Evolutionary conservation across 1,140 invertebrate genomes (phyloP).

Genomic region (Euura lappo): DNA sequence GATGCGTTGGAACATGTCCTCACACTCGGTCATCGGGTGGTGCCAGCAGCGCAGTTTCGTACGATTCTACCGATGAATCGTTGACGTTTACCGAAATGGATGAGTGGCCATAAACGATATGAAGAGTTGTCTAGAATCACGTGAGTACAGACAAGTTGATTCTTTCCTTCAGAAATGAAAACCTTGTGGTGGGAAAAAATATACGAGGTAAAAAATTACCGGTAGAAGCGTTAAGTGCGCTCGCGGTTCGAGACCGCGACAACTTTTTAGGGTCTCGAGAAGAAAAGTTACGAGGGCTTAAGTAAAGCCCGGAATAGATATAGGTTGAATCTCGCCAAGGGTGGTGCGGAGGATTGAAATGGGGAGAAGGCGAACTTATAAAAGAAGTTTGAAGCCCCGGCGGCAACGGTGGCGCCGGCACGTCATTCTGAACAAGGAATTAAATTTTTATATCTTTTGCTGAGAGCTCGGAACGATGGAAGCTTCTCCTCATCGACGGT

Average conservation of each 20-base stretch:
- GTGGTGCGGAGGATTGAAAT: not conserved
- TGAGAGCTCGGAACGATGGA: conserved; percentile 58
- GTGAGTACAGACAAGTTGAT: too few relatives aligned
- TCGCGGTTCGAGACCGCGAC: not conserved
- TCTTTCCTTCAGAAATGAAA: too few relatives aligned
- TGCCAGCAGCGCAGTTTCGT: not conserved
- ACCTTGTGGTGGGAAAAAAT: not conserved
- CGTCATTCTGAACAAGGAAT: conserved; percentile 56
- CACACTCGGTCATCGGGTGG: not conserved
- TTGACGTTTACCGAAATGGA: not conserved
- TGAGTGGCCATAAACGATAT: not conserved
- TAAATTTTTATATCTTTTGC: conserved; percentile 61
- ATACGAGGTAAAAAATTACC: not conserved
- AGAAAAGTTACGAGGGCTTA: not conserved
- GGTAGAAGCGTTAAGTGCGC: not conserved
- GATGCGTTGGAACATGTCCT: not conserved
- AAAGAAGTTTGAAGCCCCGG: conserved; percentile 35
- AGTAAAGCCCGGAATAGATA: not conserved
- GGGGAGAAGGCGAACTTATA: conserved; percentile 15
- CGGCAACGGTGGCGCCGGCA: conserved; percentile 39
- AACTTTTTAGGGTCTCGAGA: not conserved
- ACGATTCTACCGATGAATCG: not conserved
- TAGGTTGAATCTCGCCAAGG: not conserved
- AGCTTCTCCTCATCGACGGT: conserved; percentile 25
- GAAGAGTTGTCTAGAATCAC: not conserved